These are phyloP conservation scores for Diplazon laetatorius DNA, from an alignment of 2,888 invertebrate genomes.

Conservation along the genomic window DNA sequence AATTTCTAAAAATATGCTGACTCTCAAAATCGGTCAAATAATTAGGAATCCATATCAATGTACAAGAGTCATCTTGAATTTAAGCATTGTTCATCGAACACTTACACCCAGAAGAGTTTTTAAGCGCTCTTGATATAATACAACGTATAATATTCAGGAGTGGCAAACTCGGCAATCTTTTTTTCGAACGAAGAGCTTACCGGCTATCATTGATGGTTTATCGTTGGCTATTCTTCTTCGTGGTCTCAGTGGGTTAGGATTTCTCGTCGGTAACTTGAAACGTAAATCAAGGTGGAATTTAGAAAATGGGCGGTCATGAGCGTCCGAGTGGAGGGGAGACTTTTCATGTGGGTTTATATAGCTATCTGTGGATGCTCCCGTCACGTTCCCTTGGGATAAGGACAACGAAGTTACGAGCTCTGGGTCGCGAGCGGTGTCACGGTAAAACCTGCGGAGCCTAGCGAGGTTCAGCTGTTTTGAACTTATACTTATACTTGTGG, in stretches of 20 bases:
- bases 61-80: too few species aligned
- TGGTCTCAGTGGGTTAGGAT: conserved; percentile 44
- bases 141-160: too few species aligned
- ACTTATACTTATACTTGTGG: conserved; percentile 12
- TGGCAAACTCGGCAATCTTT: neutral
- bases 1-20: too few species aligned
- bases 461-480: conserved; percentile 28
- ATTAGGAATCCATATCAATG: too few species aligned
- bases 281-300: conserved; percentile 74
- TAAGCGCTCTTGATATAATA: too few species aligned
- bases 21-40: too few species aligned
- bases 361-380: conserved; percentile 51
- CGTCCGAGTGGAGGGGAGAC: conserved; percentile 30
- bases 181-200: conserved; percentile 1
- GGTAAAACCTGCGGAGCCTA: conserved; percentile 58
- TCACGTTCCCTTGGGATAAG: conserved; percentile 60
- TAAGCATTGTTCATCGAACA: too few species aligned
- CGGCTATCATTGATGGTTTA: conserved; percentile 24
- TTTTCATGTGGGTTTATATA: conserved; percentile 20
- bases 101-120: too few species aligned
- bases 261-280: conserved; percentile 64
- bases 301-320: conserved; percentile 65
- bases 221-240: conserved; percentile 54
- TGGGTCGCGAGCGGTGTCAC: conserved; percentile 64
- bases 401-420: conserved; percentile 65